These are phyloP conservation scores for Chiridota heheva DNA, from an alignment of 35 echinoderm and acorn worm species.

Conservation along the genomic window DNA sequence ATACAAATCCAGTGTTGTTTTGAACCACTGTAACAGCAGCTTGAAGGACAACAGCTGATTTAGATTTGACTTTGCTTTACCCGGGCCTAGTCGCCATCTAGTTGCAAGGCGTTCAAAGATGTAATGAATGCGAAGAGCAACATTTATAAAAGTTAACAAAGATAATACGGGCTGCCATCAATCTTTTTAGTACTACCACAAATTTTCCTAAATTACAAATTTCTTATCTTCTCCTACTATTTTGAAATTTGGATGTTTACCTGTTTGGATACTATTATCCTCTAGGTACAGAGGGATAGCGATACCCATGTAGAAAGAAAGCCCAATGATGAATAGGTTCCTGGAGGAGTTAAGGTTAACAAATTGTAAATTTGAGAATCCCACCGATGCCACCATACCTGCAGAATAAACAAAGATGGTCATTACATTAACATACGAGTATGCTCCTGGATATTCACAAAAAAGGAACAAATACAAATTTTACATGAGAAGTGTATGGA, in stretches of 20 bases:
- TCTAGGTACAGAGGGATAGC: constrained; percentile 65
- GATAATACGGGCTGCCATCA: neutral
- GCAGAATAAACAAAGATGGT: constrained; percentile 1
- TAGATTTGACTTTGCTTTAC: no score
- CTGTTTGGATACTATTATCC: constrained; percentile 26
- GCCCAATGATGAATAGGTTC: constrained; percentile 79
- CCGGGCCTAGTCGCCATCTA: no score
- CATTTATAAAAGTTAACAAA: neutral
- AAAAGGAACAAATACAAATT: no score
- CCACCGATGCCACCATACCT: constrained; percentile 91
- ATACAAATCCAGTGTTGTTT: no score
- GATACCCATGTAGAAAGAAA: constrained; percentile 76
- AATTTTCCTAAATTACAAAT: neutral
- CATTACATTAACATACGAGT: no score
- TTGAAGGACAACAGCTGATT: no score
- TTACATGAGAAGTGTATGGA: no score
- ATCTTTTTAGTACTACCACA: neutral
- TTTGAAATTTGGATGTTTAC: constrained; percentile 18
- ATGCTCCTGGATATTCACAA: no score
- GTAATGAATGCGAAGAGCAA: neutral
- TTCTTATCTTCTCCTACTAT: neutral
- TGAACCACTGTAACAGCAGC: no score
- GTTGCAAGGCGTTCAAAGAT: neutral
- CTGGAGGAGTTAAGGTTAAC: constrained; percentile 86
- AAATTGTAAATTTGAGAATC: constrained; percentile 93